phyloP scores from a whole-genome alignment of 2,888 invertebrate genomes.

The Thysanoteuthis rhombus region DNA sequence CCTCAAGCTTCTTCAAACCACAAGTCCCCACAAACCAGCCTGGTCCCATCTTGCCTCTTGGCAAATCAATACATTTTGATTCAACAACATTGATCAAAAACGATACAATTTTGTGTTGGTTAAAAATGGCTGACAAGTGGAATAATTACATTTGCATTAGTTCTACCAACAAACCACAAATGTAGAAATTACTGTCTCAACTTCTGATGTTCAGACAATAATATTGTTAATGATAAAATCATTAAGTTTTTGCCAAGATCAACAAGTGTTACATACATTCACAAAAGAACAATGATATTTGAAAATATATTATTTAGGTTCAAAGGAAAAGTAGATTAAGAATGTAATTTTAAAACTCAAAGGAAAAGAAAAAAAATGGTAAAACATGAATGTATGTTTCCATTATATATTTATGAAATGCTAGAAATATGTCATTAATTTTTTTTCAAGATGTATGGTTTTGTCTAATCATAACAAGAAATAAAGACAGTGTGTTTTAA shows the following conservation, averaged over 20 bases:
- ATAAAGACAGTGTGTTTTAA: no score
- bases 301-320: not conserved
- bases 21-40: not conserved
- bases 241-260: not conserved
- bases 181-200: not conserved
- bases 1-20: not conserved
- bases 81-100: constrained; percentile 12
- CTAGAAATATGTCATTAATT: no score
- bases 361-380: not conserved
- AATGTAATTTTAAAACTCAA: not conserved
- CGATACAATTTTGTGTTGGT: not conserved
- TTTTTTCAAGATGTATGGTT: no score
- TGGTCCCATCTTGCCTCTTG: not conserved
- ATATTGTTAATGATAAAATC: not conserved
- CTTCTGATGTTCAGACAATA: not conserved
- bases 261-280: not conserved
- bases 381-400: not conserved
- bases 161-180: not conserved
- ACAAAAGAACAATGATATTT: not conserved
- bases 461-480: no score
- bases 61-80: not conserved
- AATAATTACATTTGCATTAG: not conserved
- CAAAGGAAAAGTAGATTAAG: not conserved
- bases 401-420: no score
- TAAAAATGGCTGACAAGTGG: constrained; percentile 12